Percentiles rank a stretch among this genome's conserved stretches.
These are phyloP conservation scores for Agrilus biguttatus DNA, from an alignment of 2,888 invertebrate genomes.

Conservation along the genomic window DNA sequence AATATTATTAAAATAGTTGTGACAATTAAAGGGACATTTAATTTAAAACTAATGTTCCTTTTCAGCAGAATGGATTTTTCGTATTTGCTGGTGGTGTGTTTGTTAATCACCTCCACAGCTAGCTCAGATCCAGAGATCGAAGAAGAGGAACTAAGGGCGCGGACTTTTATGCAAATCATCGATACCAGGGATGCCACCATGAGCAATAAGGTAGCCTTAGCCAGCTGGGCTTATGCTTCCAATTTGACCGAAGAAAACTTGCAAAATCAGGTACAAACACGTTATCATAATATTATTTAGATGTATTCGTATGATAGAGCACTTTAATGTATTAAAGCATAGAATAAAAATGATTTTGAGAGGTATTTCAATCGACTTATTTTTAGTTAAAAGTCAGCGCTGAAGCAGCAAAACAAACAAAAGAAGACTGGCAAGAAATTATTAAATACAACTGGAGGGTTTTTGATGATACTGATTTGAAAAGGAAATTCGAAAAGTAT, in stretches of 20 bases:
- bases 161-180: constrained; percentile 44
- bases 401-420: constrained; percentile 38
- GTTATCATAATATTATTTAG: too few relatives aligned
- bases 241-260: constrained; percentile 63
- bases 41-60: background rate
- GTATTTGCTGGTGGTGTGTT: too few relatives aligned
- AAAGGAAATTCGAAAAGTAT: constrained; percentile 61
- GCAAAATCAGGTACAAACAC: constrained; percentile 31
- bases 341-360: background rate
- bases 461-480: constrained; percentile 51
- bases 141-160: constrained; percentile 43
- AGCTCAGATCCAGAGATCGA: constrained; percentile 26
- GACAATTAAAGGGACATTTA: too few relatives aligned
- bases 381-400: constrained; percentile 29
- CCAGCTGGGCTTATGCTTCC: constrained; percentile 62
- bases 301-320: too few relatives aligned
- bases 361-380: background rate
- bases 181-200: constrained; percentile 45
- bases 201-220: constrained; percentile 43
- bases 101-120: background rate
- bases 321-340: too few relatives aligned
- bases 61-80: background rate
- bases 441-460: constrained; percentile 58
- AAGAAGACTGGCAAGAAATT: constrained; percentile 50
- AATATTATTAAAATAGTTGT: too few relatives aligned